Percentiles rank a stretch among this genome's conserved stretches.
Evolutionary conservation across 2,888 invertebrate genomes (phyloP).

Genomic region (Spodoptera exigua): DNA sequence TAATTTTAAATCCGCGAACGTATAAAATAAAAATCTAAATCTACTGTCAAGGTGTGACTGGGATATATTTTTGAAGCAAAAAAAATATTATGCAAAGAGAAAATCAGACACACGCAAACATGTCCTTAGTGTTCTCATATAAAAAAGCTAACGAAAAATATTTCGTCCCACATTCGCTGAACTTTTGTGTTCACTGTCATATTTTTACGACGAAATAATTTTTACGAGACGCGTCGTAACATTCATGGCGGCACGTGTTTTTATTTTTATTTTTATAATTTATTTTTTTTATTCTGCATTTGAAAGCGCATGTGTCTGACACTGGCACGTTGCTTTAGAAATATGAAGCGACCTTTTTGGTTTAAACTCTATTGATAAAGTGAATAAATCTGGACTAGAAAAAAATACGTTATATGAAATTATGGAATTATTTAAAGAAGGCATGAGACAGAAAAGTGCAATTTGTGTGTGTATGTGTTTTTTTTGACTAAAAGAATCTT

Average conservation of each 20-base stretch:
- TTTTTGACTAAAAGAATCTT: neutral
- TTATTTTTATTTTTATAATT: constrained; percentile 2
- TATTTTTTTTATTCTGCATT: constrained; percentile 16
- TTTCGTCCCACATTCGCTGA: constrained; percentile 31
- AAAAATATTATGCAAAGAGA: constrained; percentile 19
- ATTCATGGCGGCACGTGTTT: constrained; percentile 14
- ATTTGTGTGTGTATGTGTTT: too few relatives aligned
- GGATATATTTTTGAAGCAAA: constrained; percentile 19
- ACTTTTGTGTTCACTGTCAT: constrained; percentile 45
- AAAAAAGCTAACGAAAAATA: constrained; percentile 39
- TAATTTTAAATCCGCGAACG: neutral
- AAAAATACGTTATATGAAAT: too few relatives aligned
- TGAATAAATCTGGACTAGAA: too few relatives aligned
- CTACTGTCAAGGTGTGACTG: constrained; percentile 19
- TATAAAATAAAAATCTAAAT: constrained; percentile 18
- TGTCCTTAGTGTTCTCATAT: constrained; percentile 23
- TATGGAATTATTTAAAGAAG: too few relatives aligned
- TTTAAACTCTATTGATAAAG: too few relatives aligned
- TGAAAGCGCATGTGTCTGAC: constrained; percentile 21
- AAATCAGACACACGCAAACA: constrained; percentile 41
- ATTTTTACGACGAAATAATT: constrained; percentile 49
- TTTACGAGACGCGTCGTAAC: constrained; percentile 25
- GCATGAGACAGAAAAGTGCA: too few relatives aligned
- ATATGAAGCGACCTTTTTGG: neutral
- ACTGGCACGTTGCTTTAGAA: neutral